These are phyloP conservation scores for Orthonychiurus folsomi DNA, from an alignment of 2,888 invertebrate genomes.

Conservation along the genomic window DNA sequence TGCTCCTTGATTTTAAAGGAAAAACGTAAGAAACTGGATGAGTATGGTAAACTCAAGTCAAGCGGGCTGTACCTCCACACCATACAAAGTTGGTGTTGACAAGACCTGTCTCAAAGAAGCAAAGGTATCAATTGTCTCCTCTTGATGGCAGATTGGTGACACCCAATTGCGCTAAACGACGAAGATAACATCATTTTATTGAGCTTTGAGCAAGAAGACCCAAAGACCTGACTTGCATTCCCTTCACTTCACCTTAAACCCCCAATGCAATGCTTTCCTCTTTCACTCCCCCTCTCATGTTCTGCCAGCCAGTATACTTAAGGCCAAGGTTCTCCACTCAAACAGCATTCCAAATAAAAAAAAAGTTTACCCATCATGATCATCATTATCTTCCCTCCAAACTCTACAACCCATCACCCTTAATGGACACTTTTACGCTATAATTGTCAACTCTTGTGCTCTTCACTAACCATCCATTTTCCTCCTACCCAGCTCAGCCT, in stretches of 20 bases:
- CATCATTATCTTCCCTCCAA: constrained; percentile 29
- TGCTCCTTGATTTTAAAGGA: too few relatives aligned
- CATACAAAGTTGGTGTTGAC: too few relatives aligned
- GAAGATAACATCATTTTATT: constrained; percentile 30
- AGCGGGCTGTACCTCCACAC: too few relatives aligned
- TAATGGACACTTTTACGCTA: constrained; percentile 34
- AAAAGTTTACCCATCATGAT: constrained; percentile 26
- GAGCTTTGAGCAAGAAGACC: constrained; percentile 27
- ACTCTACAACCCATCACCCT: constrained; percentile 28
- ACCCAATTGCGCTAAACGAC: constrained; percentile 37
- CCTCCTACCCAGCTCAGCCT: background rate
- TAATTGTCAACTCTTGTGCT: constrained; percentile 30
- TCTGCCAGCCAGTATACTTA: background rate
- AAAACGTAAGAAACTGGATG: too few relatives aligned
- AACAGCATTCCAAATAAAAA: constrained; percentile 18
- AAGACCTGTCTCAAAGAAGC: constrained; percentile 25
- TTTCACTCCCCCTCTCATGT: background rate
- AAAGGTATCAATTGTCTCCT: constrained; percentile 32
- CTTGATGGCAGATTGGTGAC: constrained; percentile 35
- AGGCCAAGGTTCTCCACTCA: too few relatives aligned
- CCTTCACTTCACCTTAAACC: constrained; percentile 17
- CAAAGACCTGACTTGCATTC: too few relatives aligned
- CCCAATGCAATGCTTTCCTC: constrained; percentile 11
- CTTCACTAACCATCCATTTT: constrained; percentile 19
- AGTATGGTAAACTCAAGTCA: too few relatives aligned